phyloP scores from a whole-genome alignment of 2,888 invertebrate genomes.

The Gymnosoma rotundatum region DNA sequence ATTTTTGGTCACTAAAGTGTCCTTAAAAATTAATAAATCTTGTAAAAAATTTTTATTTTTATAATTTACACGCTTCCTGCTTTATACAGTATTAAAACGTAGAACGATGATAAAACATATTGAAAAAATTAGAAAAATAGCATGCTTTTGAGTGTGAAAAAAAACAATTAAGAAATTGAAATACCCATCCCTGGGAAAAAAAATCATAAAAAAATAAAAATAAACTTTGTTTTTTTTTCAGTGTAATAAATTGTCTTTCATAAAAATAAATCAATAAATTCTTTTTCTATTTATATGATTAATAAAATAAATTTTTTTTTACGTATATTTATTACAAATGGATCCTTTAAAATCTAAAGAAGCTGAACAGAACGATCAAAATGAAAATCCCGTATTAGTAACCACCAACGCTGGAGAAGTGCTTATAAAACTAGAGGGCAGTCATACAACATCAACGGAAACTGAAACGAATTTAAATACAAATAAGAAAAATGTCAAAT shows the following conservation, averaged over 20 bases:
- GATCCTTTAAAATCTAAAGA: slow-evolving; percentile 27
- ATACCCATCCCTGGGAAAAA: too few species aligned
- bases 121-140: too few species aligned
- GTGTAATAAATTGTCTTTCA: slow-evolving; percentile 22
- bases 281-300: background rate
- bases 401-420: background rate
- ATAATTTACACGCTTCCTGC: too few species aligned
- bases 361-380: background rate
- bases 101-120: too few species aligned
- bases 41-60: too few species aligned
- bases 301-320: background rate
- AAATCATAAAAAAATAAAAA: too few species aligned
- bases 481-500: slow-evolving; percentile 37
- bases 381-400: background rate
- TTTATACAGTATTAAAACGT: too few species aligned
- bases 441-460: slow-evolving; percentile 62
- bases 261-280: background rate
- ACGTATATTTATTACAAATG: slow-evolving; percentile 12
- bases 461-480: slow-evolving; percentile 40
- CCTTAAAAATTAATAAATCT: too few species aligned
- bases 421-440: slow-evolving; percentile 56
- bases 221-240: background rate
- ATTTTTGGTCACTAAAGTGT: too few species aligned
- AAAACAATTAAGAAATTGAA: too few species aligned
- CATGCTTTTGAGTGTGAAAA: too few species aligned